These are phyloP conservation scores for Andrena minutula DNA, from an alignment of 2,888 invertebrate species.

Conservation along the genomic window DNA sequence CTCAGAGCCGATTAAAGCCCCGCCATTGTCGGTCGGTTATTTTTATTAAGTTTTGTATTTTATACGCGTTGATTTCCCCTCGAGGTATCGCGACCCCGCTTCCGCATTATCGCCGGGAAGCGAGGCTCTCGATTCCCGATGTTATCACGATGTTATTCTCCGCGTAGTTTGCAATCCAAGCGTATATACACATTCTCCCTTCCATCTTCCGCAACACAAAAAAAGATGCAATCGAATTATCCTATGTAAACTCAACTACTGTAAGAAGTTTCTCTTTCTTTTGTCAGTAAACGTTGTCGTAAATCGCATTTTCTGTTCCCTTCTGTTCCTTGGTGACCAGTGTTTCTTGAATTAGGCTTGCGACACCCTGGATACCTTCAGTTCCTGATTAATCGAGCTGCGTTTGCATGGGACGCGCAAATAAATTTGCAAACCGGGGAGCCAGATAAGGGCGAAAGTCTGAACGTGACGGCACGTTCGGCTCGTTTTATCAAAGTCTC, in stretches of 20 bases:
- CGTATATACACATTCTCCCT: slow-evolving; percentile 34
- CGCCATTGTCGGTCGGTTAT: slow-evolving; percentile 78
- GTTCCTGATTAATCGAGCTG: slow-evolving; percentile 55
- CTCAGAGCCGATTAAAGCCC: slow-evolving; percentile 73
- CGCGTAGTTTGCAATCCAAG: slow-evolving; percentile 30
- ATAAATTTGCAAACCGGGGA: slow-evolving; percentile 53
- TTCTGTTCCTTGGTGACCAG: neutral
- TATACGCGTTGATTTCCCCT: slow-evolving; percentile 33
- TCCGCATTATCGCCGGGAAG: slow-evolving; percentile 32
- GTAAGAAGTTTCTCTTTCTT: slow-evolving; percentile 68
- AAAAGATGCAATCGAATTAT: slow-evolving; percentile 58
- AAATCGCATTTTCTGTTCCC: slow-evolving; percentile 39
- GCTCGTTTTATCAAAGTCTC: slow-evolving; percentile 53
- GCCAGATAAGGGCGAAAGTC: slow-evolving; percentile 47
- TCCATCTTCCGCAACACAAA: slow-evolving; percentile 25
- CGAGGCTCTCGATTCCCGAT: slow-evolving; percentile 14
- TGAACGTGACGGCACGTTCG: slow-evolving; percentile 30
- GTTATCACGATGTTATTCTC: slow-evolving; percentile 23
- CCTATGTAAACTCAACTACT: slow-evolving; percentile 74
- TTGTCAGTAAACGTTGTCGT: slow-evolving; percentile 79
- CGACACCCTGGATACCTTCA: neutral
- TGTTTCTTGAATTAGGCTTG: slow-evolving; percentile 58
- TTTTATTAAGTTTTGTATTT: slow-evolving; percentile 73
- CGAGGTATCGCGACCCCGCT: slow-evolving; percentile 22
- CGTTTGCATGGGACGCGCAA: neutral